A percentile compares a stretch with the other conserved stretches of the same genome.
Evolutionary conservation across 2,888 invertebrate genomes (phyloP).

Genomic region (Morpho helenor): DNA sequence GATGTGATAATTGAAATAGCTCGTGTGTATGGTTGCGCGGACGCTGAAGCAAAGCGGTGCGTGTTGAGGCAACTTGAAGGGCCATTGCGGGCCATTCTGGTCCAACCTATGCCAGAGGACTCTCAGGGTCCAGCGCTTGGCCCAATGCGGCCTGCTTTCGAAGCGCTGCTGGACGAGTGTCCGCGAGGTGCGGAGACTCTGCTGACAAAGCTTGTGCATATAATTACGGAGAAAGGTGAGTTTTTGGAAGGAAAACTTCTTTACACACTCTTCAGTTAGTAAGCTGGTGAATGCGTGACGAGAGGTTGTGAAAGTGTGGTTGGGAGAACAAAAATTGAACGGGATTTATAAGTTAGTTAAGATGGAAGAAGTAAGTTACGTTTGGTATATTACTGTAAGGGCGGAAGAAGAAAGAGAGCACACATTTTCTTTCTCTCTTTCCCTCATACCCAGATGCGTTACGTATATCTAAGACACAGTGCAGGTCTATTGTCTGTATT

Average conservation of each 20-base stretch:
- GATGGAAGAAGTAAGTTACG: no score
- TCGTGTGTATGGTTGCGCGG: constrained; percentile 90
- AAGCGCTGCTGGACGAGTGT: constrained; percentile 92
- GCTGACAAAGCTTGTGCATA: constrained; percentile 95
- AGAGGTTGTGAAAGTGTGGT: neutral
- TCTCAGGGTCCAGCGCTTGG: constrained; percentile 43
- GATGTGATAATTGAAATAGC: constrained; percentile 86
- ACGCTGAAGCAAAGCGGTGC: constrained; percentile 93
- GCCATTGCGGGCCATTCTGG: constrained; percentile 84
- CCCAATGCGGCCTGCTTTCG: constrained; percentile 86
- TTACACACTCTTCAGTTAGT: no score
- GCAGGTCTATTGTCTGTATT: no score
- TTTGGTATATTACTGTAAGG: no score
- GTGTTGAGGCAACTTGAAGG: constrained; percentile 91
- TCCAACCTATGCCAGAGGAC: neutral
- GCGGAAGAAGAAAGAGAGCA: no score
- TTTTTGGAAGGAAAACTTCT: neutral
- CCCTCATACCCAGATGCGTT: no score
- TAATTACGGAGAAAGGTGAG: constrained; percentile 93
- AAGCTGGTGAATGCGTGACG: neutral
- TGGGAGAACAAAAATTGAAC: neutral
- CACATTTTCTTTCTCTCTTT: no score
- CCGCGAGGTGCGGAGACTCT: constrained; percentile 97
- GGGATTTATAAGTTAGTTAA: no score
- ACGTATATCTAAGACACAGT: no score